A percentile compares a stretch with the other conserved stretches of the same genome.
Evolutionary conservation across 2,797 vertebrate species (phyloP).

Genomic region (Pipistrellus pygmaeus): DNA sequence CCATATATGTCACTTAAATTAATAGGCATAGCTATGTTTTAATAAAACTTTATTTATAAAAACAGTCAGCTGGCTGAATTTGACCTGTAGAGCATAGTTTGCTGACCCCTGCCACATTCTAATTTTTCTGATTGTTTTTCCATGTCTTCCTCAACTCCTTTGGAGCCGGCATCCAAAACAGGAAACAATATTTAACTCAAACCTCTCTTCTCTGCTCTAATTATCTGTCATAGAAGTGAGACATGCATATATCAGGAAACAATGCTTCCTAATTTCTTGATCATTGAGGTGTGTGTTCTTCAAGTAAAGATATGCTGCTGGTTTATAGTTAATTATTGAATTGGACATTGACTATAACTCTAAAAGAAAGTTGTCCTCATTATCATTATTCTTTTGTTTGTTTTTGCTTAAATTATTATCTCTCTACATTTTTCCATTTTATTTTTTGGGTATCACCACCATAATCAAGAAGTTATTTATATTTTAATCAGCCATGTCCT

Average conservation of each 20-base stretch:
- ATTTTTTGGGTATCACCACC: background rate
- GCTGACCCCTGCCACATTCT: background rate
- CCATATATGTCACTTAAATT: background rate
- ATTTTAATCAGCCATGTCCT: background rate
- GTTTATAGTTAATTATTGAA: background rate
- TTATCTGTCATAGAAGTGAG: background rate
- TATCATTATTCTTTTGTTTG: background rate
- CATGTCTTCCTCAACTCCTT: background rate
- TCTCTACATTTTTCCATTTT: slow-evolving; percentile 8
- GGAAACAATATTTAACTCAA: background rate
- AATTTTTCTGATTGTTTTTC: background rate
- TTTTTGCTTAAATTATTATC: slow-evolving; percentile 5
- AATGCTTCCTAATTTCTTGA: background rate
- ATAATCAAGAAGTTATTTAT: background rate
- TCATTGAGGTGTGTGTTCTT: background rate
- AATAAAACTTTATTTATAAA: slow-evolving; percentile 43
- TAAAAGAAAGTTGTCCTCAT: background rate
- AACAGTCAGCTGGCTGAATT: background rate
- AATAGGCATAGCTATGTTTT: background rate
- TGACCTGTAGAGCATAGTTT: background rate
- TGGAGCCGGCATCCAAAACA: background rate
- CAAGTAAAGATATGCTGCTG: background rate
- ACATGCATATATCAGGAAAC: background rate
- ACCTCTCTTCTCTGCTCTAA: background rate
- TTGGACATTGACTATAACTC: background rate